Percentiles rank a stretch among this genome's conserved stretches.
Conservation (phyloP, 2,888 invertebrate species). For the Lasius fuliginosus region DNA sequence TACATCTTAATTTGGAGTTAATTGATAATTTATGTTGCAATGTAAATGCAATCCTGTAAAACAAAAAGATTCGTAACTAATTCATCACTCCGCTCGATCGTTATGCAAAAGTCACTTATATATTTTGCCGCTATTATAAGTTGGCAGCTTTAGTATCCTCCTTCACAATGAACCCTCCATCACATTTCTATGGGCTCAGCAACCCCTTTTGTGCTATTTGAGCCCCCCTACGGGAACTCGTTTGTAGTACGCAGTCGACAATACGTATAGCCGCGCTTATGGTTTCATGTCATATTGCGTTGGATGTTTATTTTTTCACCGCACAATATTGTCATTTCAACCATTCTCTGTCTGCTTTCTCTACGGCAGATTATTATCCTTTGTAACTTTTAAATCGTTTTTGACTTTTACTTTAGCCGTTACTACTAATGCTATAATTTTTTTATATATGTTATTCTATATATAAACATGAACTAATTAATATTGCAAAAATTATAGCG, state of each 20-base stretch:
- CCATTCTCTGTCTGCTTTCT: constrained; percentile 59
- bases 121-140: constrained; percentile 63
- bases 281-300: constrained; percentile 71
- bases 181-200: constrained; percentile 68
- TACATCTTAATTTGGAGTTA: background rate
- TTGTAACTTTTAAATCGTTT: background rate
- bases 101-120: constrained; percentile 52
- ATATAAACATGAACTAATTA: background rate
- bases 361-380: background rate
- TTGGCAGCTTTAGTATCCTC: constrained; percentile 59
- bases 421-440: background rate
- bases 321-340: constrained; percentile 79
- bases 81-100: background rate
- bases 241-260: constrained; percentile 48
- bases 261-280: constrained; percentile 67
- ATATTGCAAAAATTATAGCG: background rate
- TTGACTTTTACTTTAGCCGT: background rate
- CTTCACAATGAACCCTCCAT: constrained; percentile 55
- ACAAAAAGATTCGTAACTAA: background rate
- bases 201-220: constrained; percentile 63
- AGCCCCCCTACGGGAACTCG: constrained; percentile 53
- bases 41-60: background rate
- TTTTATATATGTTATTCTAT: background rate
- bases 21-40: background rate
- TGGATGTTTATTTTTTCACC: constrained; percentile 84